A percentile compares a stretch with the other conserved stretches of the same genome.
Conservation (phyloP, 1,140 invertebrate genomes). For the Bilobella aurantiaca region DNA sequence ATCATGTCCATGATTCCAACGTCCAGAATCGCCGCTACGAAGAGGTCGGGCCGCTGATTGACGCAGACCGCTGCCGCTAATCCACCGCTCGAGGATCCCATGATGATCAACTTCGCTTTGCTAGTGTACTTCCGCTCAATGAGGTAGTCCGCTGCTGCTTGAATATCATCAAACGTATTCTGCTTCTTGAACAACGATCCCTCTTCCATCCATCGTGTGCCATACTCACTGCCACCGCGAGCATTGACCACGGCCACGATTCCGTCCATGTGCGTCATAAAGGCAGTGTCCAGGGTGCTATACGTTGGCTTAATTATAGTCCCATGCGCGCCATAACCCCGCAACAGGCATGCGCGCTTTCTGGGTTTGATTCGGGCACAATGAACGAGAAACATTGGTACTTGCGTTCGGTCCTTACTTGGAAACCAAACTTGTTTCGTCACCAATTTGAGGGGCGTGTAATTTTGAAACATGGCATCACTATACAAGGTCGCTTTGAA, state of each 20-base stretch:
- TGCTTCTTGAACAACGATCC: slow-evolving; percentile 87
- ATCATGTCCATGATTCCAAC: slow-evolving; percentile 94
- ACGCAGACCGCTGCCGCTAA: slow-evolving; percentile 71
- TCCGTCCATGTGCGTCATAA: slow-evolving; percentile 80
- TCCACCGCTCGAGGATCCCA: slow-evolving; percentile 49
- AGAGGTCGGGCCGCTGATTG: slow-evolving; percentile 91
- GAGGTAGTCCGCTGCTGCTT: slow-evolving; percentile 80
- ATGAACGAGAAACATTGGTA: slow-evolving; percentile 93
- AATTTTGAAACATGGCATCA: slow-evolving; percentile 70
- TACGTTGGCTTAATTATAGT: neutral
- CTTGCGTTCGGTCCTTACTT: slow-evolving; percentile 86
- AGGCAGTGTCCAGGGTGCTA: slow-evolving; percentile 38
- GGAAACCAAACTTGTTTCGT: slow-evolving; percentile 85
- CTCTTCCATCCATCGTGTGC: slow-evolving; percentile 89
- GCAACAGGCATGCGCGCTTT: slow-evolving; percentile 37
- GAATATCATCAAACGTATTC: slow-evolving; percentile 95
- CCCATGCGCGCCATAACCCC: slow-evolving; percentile 38
- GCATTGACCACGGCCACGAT: slow-evolving; percentile 86
- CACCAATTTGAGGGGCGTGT: slow-evolving; percentile 67
- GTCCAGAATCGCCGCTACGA: slow-evolving; percentile 76
- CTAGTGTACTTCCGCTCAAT: slow-evolving; percentile 69
- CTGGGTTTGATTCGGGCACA: slow-evolving; percentile 52
- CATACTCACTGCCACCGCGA: slow-evolving; percentile 93
- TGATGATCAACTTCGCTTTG: slow-evolving; percentile 62
- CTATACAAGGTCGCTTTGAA: slow-evolving; percentile 48